These are phyloP conservation scores for Danaus chrysippus DNA, from an alignment of 2,888 invertebrate species.

Conservation along the genomic window DNA sequence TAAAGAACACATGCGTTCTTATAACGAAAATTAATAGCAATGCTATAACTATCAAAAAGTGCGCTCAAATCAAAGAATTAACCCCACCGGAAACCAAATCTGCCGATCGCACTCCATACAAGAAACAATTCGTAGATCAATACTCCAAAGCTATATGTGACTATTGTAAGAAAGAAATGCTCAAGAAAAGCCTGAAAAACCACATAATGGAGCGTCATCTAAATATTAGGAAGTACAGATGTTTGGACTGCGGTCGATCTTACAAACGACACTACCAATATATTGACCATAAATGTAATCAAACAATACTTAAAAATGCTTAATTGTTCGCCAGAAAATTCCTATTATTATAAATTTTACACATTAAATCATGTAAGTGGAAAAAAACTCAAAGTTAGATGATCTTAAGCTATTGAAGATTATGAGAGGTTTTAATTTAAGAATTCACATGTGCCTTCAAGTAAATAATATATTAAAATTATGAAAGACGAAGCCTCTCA, in stretches of 20 bases:
- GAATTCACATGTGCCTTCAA: too few species aligned
- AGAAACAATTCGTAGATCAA: slow-evolving; percentile 32
- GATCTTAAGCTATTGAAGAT: too few species aligned
- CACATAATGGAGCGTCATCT: slow-evolving; percentile 61
- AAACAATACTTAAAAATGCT: too few species aligned
- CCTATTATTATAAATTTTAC: too few species aligned
- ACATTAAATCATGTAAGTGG: too few species aligned
- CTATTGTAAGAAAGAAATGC: slow-evolving; percentile 63
- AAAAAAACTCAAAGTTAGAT: too few species aligned
- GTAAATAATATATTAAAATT: too few species aligned
- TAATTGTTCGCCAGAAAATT: too few species aligned
- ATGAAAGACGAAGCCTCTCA: too few species aligned
- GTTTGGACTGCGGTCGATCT: slow-evolving; percentile 40
- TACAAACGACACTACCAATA: slow-evolving; percentile 56
- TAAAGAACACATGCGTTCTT: slow-evolving; percentile 49
- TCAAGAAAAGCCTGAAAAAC: slow-evolving; percentile 56
- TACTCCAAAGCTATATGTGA: slow-evolving; percentile 59
- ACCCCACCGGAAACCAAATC: slow-evolving; percentile 11
- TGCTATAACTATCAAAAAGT: slow-evolving; percentile 49
- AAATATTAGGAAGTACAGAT: slow-evolving; percentile 50
- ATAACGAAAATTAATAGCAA: slow-evolving; percentile 62
- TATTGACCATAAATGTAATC: slow-evolving; percentile 48
- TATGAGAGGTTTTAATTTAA: too few species aligned
- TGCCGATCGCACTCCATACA: slow-evolving; percentile 27
- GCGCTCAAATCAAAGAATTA: slow-evolving; percentile 29